Conservation (phyloP, 2,113 vertebrate genomes). For the Mastomys natalensis region DNA sequence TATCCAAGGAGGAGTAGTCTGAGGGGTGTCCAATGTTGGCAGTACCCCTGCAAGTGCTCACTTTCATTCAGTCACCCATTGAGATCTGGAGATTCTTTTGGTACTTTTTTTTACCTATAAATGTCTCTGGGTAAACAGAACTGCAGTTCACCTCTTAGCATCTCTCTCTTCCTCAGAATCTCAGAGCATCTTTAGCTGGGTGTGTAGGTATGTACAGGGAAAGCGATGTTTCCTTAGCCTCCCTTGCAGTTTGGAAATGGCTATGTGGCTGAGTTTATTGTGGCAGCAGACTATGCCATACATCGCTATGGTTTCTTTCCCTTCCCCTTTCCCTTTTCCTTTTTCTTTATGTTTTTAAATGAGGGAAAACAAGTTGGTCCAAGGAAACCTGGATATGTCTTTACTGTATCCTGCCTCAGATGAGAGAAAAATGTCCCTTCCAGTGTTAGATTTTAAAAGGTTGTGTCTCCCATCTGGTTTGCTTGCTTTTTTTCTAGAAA, state of each 20-base stretch:
- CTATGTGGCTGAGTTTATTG: neutral
- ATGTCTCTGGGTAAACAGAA: neutral
- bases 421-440: neutral
- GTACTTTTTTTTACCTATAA: neutral
- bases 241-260: neutral
- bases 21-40: neutral
- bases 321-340: neutral
- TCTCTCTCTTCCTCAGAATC: neutral
- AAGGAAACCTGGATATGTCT: neutral
- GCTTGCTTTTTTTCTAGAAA: neutral
- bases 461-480: neutral
- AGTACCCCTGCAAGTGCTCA: neutral
- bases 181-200: neutral
- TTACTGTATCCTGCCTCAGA: neutral
- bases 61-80: neutral
- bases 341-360: neutral
- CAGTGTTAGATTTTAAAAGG: neutral
- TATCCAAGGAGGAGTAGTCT: neutral
- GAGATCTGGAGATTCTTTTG: neutral
- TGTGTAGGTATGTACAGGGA: neutral
- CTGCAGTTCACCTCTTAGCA: neutral
- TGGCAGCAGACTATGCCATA: neutral
- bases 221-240: neutral
- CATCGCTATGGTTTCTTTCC: neutral
- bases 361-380: neutral